Base-by-base conservation (phyloP, 2,888 invertebrate genomes). In the Torymus aiolomorphi region DNA sequence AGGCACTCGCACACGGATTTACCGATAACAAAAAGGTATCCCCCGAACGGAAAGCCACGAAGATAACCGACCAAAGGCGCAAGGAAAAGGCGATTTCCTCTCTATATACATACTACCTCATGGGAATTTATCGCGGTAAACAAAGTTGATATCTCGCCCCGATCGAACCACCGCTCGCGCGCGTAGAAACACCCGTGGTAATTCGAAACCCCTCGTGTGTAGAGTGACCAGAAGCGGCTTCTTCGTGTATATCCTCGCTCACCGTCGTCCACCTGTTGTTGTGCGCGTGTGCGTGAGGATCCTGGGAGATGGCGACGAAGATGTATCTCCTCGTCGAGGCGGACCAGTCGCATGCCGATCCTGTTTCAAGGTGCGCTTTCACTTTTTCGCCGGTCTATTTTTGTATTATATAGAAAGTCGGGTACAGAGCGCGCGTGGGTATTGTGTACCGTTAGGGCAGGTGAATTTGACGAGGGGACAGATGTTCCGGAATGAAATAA, bases 281-380 rank as follows among this genome's bases (percentile, higher is more conserved):
- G n/a, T n/a, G n/a, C n/a, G 12, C 12, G 4, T 49, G 3, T 24
- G 20, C 42, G 42, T 52, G n/a, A 16, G 56, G 31, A 59, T 13
- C 18, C 42, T 20, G 51, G 10, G 2, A 52, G 12, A 80, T 80
- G 80, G 54, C 62, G 1, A 31, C 24, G 24, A 80, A 82, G 49
- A 67, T 80, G 69, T 82, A 75, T 61, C 16, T 82, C 54, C 73
- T 82, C 76, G 76, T 80, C 31, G 69, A 73, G 49, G 20, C 74
- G 13, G 81, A 82, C 24, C 13, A 71, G 57, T 54, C 51, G 3
- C 65, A 71, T 8, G 57, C 31, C 8, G 75, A 77, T 69, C 79
- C 77, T 51, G 16, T 82, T 57, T 65, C 79, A 12, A 80, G 62
- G 82, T 82, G 42, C 8, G 42, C 42, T 42, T 42, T 42, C 42